These are phyloP conservation scores for Junonia oenone DNA, from an alignment of 2,888 invertebrate species.

Conservation along the genomic window DNA sequence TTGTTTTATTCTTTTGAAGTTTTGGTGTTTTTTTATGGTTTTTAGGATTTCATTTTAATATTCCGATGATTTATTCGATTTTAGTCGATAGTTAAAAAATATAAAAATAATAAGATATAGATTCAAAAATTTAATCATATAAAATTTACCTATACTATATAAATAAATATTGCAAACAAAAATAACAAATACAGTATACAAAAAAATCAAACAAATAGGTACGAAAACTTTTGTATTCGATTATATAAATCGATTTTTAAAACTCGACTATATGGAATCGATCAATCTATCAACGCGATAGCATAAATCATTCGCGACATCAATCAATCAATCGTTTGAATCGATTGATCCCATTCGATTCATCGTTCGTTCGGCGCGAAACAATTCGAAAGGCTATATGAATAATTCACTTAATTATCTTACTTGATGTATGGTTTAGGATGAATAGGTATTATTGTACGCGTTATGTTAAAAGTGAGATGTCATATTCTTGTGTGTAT, in stretches of 20 bases:
- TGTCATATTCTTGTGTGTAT: not conserved
- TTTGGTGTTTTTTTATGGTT: no score
- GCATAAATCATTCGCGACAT: slow-evolving; percentile 63
- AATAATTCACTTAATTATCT: slow-evolving; percentile 21
- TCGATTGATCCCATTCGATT: slow-evolving; percentile 64
- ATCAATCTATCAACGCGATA: slow-evolving; percentile 47
- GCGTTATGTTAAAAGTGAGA: not conserved
- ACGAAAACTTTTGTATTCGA: not conserved
- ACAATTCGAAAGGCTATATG: slow-evolving; percentile 44
- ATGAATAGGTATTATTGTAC: slow-evolving; percentile 14
- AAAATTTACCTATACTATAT: no score
- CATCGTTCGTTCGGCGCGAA: slow-evolving; percentile 58
- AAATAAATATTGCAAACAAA: no score
- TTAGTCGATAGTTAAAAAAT: no score
- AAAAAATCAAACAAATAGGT: not conserved
- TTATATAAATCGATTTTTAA: not conserved
- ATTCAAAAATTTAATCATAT: no score
- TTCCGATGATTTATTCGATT: no score
- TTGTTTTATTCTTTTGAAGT: no score
- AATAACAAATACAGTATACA: no score
- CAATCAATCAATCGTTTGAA: slow-evolving; percentile 63
- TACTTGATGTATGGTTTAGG: slow-evolving; percentile 12
- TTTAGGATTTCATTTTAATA: no score
- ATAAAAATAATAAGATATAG: no score
- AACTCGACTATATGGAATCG: slow-evolving; percentile 16